phyloP scores from a whole-genome alignment of 2,797 vertebrate genomes.

The Enoplosus armatus region DNA sequence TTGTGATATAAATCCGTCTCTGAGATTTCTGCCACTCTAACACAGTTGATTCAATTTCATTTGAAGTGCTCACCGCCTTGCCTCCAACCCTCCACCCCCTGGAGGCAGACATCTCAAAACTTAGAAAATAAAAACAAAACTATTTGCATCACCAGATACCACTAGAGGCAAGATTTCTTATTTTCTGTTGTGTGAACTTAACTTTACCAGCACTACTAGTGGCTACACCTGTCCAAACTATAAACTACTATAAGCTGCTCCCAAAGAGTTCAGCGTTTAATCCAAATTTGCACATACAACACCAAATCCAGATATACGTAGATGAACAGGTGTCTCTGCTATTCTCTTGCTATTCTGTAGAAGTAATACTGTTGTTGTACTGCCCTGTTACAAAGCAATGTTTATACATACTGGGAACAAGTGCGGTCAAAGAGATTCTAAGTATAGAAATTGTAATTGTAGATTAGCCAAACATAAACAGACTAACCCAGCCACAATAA shows the following conservation, averaged over 20 bases:
- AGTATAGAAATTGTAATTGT: constrained; percentile 45
- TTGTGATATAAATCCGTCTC: too few species aligned
- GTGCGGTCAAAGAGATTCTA: constrained; percentile 39
- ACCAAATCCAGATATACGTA: background rate
- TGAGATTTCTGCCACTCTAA: too few species aligned
- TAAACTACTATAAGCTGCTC: background rate
- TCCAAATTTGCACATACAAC: background rate
- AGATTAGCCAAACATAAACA: constrained; percentile 33
- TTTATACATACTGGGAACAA: constrained; percentile 1
- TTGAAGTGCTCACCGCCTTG: too few species aligned
- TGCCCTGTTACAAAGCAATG: background rate
- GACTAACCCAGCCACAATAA: constrained; percentile 20
- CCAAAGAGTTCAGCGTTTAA: background rate
- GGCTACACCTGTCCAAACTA: background rate
- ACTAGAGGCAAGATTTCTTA: too few species aligned
- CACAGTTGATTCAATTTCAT: too few species aligned
- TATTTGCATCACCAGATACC: too few species aligned
- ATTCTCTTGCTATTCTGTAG: background rate
- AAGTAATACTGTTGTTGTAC: background rate
- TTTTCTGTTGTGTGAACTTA: too few species aligned
- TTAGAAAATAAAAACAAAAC: too few species aligned
- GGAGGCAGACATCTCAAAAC: too few species aligned
- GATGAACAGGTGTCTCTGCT: background rate
- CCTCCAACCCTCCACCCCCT: too few species aligned
- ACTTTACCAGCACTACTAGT: background rate